Base-by-base conservation (phyloP, 1,140 invertebrate species). In the Diuraphis noxia region DNA sequence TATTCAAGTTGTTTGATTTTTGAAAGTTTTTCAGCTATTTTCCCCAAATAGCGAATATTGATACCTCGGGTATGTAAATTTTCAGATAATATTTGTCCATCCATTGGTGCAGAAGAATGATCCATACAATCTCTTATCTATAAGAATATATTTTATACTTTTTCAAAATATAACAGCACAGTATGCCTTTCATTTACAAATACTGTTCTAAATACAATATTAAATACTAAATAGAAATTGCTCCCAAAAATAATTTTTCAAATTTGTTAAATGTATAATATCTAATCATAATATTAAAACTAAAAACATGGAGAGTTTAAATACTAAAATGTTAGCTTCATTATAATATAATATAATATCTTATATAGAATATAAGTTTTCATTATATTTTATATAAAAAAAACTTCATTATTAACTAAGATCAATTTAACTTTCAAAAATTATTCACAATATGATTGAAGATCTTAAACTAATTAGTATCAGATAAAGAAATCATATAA, bases 21-120 rank as follows among this genome's bases (percentile, higher is more conserved):
- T 1, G 95, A 94, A 63, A 99, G 94, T 94, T 97, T 96, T 88
- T 96, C 95, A 30, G 97, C 96, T 38, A 99, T 95, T 94, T 97
- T 97, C 43, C 98, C 98, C 88, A 99, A 95, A 94, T 99, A 99
- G 49, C 99, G 96, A 91, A 99, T 96, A 94, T 99, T 99, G 92
- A 99, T 99, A 91, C 99, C 99, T 93, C 97, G 96, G 92, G 96
- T 96, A 94, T 99, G 99, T 93, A 99, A 94, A 2, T 97, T 96
- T 94, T 99, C 98, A 2, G 97, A 96, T n/a, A 99, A 94, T n/a
- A 97, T 98, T 38, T 95, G 95, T 38, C 99, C 99, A 95, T 99
- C 99, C 96, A 99, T 98, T 7, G 98, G 98, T 23, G 98, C 97
- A 19, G 97, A 96, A 8, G 97, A 96, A 93, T 99, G 98, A 93